phyloP scores from a whole-genome alignment of 2,797 vertebrate species.

The Margarornis squamiger region DNA sequence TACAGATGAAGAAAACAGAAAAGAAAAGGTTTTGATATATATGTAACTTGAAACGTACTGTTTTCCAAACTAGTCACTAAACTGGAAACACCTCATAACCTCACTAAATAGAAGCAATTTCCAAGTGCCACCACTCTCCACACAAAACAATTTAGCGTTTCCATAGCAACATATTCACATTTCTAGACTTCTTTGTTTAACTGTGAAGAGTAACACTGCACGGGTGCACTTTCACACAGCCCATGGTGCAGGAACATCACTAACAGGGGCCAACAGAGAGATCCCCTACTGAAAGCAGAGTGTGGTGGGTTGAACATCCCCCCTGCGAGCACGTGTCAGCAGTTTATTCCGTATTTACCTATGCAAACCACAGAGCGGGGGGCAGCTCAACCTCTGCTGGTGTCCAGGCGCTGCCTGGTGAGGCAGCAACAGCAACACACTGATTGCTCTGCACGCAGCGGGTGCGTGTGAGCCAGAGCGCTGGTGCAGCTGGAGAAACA shows the following conservation, averaged over 20 bases:
- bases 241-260: not conserved
- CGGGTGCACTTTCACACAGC: not conserved
- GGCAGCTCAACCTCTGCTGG: not conserved
- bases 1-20: not conserved
- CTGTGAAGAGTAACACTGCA: not conserved
- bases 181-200: not conserved
- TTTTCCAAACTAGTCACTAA: not conserved
- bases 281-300: not conserved
- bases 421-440: not conserved
- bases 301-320: not conserved
- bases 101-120: not conserved
- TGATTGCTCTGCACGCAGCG: not conserved
- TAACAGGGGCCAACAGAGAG: not conserved
- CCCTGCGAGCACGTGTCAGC: not conserved
- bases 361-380: accelerated
- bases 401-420: not conserved
- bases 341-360: accelerated
- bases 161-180: not conserved
- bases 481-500: not conserved
- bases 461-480: not conserved
- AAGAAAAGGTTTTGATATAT: not conserved
- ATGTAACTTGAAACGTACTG: not conserved
- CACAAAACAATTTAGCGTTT: not conserved
- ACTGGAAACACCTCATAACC: not conserved
- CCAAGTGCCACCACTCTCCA: not conserved